These are phyloP conservation scores for Calcarius lapponicus DNA, from an alignment of 2,797 vertebrate species.

Conservation along the genomic window DNA sequence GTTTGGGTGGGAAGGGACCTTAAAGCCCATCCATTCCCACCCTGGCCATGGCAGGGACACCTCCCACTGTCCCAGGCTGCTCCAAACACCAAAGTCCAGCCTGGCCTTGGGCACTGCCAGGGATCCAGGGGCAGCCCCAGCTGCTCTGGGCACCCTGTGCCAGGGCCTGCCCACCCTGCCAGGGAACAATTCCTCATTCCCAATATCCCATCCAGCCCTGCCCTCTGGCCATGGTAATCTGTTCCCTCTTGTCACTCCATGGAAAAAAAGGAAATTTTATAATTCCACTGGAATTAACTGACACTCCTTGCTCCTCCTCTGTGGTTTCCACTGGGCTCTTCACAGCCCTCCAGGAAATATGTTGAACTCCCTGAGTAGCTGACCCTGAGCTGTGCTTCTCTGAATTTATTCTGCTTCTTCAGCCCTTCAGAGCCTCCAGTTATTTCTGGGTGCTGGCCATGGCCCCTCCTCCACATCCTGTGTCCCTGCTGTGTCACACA, in stretches of 20 bases:
- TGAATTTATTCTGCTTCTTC: background rate
- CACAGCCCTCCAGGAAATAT: background rate
- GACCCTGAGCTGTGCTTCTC: background rate
- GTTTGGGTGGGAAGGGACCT: no score
- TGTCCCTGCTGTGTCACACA: fast-evolving
- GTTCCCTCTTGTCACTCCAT: background rate
- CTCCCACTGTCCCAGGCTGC: no score
- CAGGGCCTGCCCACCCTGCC: no score
- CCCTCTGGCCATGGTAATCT: background rate
- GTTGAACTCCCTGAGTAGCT: background rate
- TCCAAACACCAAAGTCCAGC: no score
- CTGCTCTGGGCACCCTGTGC: no score
- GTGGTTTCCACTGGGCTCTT: background rate
- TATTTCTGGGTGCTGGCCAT: background rate
- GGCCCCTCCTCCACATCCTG: background rate
- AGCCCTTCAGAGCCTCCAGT: background rate
- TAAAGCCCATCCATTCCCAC: no score
- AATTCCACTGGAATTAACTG: background rate
- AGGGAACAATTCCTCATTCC: no score
- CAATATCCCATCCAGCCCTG: fast-evolving
- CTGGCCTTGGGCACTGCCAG: no score
- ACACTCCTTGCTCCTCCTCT: background rate
- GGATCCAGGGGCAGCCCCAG: no score
- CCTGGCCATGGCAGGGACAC: no score
- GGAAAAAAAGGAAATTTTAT: background rate